Conservation (phyloP, 2,113 vertebrate species). For the Lepus americanus region DNA sequence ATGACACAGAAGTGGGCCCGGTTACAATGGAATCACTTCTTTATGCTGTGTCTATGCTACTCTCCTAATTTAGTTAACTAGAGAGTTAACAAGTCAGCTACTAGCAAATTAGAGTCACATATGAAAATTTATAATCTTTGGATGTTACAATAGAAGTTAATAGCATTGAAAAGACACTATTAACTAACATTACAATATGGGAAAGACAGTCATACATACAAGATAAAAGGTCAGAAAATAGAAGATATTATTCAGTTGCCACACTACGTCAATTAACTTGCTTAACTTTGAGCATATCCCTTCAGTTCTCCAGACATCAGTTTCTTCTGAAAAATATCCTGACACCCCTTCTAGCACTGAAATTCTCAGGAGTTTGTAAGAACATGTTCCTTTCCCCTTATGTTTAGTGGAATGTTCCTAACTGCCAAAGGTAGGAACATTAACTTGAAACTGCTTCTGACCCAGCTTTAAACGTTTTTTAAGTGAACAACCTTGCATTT, state of each 20-base stretch:
- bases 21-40: background rate
- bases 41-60: background rate
- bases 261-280: background rate
- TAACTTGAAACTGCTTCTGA: background rate
- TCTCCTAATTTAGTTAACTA: slow-evolving; percentile 11
- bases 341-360: background rate
- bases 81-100: slow-evolving; percentile 8
- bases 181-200: slow-evolving; percentile 4
- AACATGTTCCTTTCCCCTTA: background rate
- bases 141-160: background rate
- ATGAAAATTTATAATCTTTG: slow-evolving; percentile 57
- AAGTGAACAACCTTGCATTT: background rate
- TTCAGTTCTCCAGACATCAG: background rate
- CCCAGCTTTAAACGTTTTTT: background rate
- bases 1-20: background rate
- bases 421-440: background rate
- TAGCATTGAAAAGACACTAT: background rate
- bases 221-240: slow-evolving; percentile 5
- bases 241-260: background rate
- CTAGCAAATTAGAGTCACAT: slow-evolving; percentile 53
- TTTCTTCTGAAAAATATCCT: slow-evolving; percentile 44
- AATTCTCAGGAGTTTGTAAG: background rate
- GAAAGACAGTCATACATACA: background rate
- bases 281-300: background rate
- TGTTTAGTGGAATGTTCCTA: background rate